phyloP scores from a whole-genome alignment of 2,888 invertebrate species.

The Loripinus fragilis region DNA sequence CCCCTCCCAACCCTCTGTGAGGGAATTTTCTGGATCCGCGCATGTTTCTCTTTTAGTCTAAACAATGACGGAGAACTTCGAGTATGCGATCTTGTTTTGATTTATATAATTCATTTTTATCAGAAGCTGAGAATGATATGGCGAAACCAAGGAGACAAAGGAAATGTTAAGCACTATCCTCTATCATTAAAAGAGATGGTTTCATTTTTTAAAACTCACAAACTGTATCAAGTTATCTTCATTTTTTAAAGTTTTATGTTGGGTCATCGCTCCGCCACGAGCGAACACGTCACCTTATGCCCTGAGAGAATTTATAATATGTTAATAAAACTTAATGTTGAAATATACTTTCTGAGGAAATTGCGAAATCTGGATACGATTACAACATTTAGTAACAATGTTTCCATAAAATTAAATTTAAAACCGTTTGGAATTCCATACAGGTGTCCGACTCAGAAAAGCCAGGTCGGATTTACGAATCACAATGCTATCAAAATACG shows the following conservation, averaged over 20 bases:
- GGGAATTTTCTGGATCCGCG: too few relatives aligned
- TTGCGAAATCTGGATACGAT: conserved; percentile 10
- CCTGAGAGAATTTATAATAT: not conserved
- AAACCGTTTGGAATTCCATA: conserved; percentile 11
- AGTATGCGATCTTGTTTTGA: conserved; percentile 2
- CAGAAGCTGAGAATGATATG: conserved; percentile 2
- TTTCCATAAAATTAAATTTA: conserved; percentile 19
- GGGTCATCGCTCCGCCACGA: not conserved
- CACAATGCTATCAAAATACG: conserved; percentile 53
- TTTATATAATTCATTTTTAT: not conserved
- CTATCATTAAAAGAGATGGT: not conserved
- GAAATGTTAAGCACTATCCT: not conserved
- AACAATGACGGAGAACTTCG: too few relatives aligned
- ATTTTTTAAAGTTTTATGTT: conserved; percentile 5
- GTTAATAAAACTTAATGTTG: not conserved
- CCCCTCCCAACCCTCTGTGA: too few relatives aligned
- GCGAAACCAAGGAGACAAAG: not conserved
- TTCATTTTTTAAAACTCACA: not conserved
- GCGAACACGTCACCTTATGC: not conserved
- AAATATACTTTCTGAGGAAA: conserved; percentile 10
- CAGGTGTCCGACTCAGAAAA: conserved; percentile 10
- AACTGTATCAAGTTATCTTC: not conserved
- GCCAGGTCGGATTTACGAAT: not conserved
- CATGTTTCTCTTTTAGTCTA: too few relatives aligned
- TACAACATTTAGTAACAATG: conserved; percentile 5